Base-by-base conservation (phyloP, 2,888 invertebrate genomes). In the Phalera bucephala region DNA sequence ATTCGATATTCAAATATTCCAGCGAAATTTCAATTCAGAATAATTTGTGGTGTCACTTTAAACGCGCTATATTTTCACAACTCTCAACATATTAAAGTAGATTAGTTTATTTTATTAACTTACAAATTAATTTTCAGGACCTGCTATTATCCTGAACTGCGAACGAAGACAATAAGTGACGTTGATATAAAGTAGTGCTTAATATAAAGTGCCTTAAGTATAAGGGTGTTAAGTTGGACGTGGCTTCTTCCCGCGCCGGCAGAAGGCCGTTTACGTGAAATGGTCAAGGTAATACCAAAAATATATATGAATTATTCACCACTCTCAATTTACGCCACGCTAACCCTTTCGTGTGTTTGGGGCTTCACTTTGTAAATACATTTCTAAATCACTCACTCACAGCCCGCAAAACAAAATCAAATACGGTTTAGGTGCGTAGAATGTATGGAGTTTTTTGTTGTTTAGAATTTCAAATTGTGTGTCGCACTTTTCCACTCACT, bases 211-310 rank as follows among this genome's bases (percentile, higher is more conserved):
- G 81, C 61, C 62, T 75, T 71, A 72, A 67, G 39, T 50, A 41
- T 52, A 62, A 52, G 64, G 11, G 76, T 70, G 71, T 74, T 52
- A 56, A 66, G 63, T 62, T 48, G 69, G 72, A 69, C 60, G 64
- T 64, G 72, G 63, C 68, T 69, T 59, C 64, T 61, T 54, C 55
- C 69, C 66, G 65, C 59, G 69, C 67, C 65, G 62, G 75, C 72
- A 66, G 78, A 68, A 75, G 58, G 70, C 70, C 78, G 72, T 76
- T 79, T 76, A 59, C 82, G 82, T 88, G 88, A 87, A 87, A 88
- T 88, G 89, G 89, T 89, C 85, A 89, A 89, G 88, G 88, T 89
- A 89, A 88, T 77, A 52, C 57, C 68, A 72, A 32, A 75, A 73
- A 74, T 70, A 65, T 72, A 56, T 74, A 77, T 84, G 78, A 80